Conservation (phyloP, 2,888 invertebrate genomes). For the Caenorhabditis sinica region DNA sequence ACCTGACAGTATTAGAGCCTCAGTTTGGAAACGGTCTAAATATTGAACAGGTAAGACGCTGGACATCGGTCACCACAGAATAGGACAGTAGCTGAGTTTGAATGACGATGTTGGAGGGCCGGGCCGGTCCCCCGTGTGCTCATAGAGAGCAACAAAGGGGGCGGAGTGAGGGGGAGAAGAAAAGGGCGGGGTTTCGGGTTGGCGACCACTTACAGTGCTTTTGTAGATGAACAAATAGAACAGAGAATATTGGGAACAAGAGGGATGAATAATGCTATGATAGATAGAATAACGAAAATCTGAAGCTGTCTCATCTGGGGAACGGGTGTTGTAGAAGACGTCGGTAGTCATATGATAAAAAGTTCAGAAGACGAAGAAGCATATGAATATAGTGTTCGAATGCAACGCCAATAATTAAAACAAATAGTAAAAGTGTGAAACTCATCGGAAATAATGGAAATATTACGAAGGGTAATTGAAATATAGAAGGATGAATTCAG, state of each 20-base stretch:
- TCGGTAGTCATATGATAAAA: neutral
- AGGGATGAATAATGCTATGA: neutral
- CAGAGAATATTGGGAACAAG: neutral
- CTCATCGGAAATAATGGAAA: neutral
- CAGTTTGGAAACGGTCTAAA: conserved; percentile 47
- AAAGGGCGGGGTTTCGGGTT: conserved; percentile 20
- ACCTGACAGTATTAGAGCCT: conserved; percentile 71
- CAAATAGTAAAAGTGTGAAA: too few relatives aligned
- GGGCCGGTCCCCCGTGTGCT: conserved; percentile 30
- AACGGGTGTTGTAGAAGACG: neutral
- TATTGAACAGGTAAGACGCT: conserved; percentile 70
- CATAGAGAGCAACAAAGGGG: conserved; percentile 25
- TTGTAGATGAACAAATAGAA: conserved; percentile 56
- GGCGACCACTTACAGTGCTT: conserved; percentile 60
- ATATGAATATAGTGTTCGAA: neutral
- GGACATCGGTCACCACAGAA: conserved; percentile 57
- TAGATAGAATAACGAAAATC: neutral
- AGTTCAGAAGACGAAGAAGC: too few relatives aligned
- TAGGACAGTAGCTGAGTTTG: conserved; percentile 52
- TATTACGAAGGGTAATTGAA: too few relatives aligned
- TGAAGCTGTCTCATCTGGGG: neutral
- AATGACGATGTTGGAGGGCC: conserved; percentile 22
- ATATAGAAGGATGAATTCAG: neutral
- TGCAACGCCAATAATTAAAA: neutral
- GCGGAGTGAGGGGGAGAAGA: conserved; percentile 33